Percentiles rank a stretch among this genome's conserved stretches.
phyloP scores from a whole-genome alignment of 2,797 vertebrate genomes.

The Enteromius paludinosus region DNA sequence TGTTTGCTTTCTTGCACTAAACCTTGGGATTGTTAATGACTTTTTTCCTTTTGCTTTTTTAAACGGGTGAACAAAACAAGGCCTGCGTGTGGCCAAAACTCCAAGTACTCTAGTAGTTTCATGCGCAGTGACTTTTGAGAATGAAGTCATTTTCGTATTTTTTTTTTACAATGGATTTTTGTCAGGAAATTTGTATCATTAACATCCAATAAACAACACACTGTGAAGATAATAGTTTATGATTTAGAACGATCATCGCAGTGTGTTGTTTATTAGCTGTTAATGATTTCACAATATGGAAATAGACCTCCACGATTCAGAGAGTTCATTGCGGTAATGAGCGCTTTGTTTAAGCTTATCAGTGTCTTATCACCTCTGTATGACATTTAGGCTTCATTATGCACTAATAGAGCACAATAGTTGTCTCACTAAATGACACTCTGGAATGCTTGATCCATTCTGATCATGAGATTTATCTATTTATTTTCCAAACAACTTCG shows the following conservation, averaged over 20 bases:
- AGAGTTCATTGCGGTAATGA: constrained; percentile 34
- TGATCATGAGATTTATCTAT: neutral
- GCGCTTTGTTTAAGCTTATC: constrained; percentile 17
- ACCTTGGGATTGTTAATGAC: constrained; percentile 59
- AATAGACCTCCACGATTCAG: constrained; percentile 16
- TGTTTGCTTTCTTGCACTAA: constrained; percentile 72
- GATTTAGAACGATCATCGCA: constrained; percentile 37
- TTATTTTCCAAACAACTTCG: neutral
- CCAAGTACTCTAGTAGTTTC: neutral
- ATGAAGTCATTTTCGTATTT: neutral
- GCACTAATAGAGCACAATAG: neutral
- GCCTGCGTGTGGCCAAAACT: neutral
- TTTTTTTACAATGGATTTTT: constrained; percentile 23
- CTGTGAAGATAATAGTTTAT: constrained; percentile 47
- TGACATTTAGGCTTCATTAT: constrained; percentile 25
- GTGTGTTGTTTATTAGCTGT: constrained; percentile 48
- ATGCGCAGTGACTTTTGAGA: neutral
- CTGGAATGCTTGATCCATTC: neutral
- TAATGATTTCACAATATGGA: constrained; percentile 35
- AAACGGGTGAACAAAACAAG: constrained; percentile 8
- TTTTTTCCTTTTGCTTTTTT: neutral
- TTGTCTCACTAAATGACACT: constrained; percentile 4
- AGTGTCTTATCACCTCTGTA: constrained; percentile 10
- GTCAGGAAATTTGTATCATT: constrained; percentile 42
- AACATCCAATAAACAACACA: constrained; percentile 38